Conservation (phyloP, 2,113 vertebrate genomes). For the Camarhynchus parvulus region DNA sequence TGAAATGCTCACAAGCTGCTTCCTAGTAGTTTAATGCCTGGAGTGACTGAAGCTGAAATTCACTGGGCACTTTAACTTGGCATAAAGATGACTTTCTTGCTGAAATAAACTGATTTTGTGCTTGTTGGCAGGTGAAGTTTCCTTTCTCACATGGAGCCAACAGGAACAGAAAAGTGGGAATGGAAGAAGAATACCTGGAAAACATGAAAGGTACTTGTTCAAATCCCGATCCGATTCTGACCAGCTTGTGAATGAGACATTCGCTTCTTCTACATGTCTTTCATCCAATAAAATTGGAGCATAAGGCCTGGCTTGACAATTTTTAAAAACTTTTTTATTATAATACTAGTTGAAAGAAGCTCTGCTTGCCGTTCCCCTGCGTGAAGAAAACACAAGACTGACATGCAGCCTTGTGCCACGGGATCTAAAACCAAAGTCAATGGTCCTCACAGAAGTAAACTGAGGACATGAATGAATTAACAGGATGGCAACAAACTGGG, state of each 20-base stretch:
- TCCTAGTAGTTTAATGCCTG: neutral
- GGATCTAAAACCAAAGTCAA: neutral
- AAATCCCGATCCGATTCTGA: neutral
- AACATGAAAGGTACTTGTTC: neutral
- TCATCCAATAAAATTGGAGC: neutral
- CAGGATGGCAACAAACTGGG: neutral
- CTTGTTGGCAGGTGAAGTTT: neutral
- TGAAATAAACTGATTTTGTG: neutral
- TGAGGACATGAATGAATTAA: slow-evolving; percentile 16
- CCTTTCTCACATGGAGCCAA: neutral
- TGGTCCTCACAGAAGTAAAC: neutral
- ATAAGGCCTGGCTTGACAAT: neutral
- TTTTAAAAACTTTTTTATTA: neutral
- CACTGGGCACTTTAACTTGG: neutral
- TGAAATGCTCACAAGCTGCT: neutral
- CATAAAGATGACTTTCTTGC: neutral
- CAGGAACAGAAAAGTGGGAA: neutral
- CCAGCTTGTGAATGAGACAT: neutral
- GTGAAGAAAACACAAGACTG: neutral
- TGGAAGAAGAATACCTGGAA: neutral
- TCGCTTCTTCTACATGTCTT: neutral
- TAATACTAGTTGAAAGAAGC: neutral
- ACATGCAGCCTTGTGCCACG: neutral
- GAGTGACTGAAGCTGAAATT: neutral
- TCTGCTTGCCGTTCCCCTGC: neutral